Base-by-base conservation (phyloP, 2,797 vertebrate genomes). In the Macropus fuliginosus region DNA sequence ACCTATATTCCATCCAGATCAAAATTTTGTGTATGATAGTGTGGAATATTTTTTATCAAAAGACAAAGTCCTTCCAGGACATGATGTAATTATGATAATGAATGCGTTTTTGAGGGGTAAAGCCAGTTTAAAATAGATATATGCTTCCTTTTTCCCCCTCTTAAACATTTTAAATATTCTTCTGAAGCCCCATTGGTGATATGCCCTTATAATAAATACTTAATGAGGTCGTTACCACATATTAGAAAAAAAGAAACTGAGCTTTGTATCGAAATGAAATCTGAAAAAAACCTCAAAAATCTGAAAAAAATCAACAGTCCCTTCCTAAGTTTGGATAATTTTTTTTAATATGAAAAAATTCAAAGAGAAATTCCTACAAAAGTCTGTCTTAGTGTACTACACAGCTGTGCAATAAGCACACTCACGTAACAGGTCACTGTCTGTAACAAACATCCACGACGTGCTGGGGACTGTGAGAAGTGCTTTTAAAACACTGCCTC, bases 131-230 rank as follows among this genome's bases (percentile, higher is more conserved):
- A 27, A 27, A 50, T 46, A 87, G 1, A 87, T 4, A 4, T 27
- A 87, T 94, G 62, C 40, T 95, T 95, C 50, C 56, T 92, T 90
- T 91, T 27, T 27, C 10, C 28, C 94, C 5, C 11, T 54, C 8
- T 93, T 6, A 5, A 5, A 0, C 94, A 9, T n/a, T 93, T 96
- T 93, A 93, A 95, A 92, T 2, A 96, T 94, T 94, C 46, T 92
- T 40, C 46, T 89, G 21, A 0, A 59, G 91, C 2, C 1, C 74
- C 91, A 94, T 91, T 92, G 90, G 93, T 13, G 74, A 34, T 91
- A 66, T 29, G 31, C 28, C 21, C 9, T 81, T 24, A 3, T 21
- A 91, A 56, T 93, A 46, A 52, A 56, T 94, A 93, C 66, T 91
- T 95, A 90, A 92, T 91, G 56, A 95, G 55, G 13, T 92, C 97